These are phyloP conservation scores for Mystacides longicornis DNA, from an alignment of 2,888 invertebrate genomes.

Conservation along the genomic window DNA sequence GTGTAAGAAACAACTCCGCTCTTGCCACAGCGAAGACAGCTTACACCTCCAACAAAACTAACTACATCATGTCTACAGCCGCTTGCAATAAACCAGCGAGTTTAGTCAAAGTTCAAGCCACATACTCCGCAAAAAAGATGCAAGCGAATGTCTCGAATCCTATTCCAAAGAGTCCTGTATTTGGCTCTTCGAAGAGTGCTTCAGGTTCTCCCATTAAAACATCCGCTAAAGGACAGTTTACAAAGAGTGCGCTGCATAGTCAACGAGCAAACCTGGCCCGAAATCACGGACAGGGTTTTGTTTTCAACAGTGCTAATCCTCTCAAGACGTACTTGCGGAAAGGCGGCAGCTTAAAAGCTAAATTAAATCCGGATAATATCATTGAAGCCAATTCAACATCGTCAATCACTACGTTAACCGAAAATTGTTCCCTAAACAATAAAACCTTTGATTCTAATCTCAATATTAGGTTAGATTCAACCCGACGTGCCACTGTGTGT, in stretches of 20 bases:
- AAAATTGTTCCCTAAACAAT: conserved; percentile 32
- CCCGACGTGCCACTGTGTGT: conserved; percentile 1
- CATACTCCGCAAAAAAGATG: conserved; percentile 33
- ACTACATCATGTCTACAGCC: conserved; percentile 46
- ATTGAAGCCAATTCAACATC: conserved; percentile 17
- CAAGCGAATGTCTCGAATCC: conserved; percentile 28
- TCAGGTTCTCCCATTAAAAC: conserved; percentile 10
- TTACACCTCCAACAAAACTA: conserved; percentile 41
- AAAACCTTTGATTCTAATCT: conserved; percentile 35
- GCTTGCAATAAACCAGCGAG: conserved; percentile 41
- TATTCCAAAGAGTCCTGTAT: conserved; percentile 42
- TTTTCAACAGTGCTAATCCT: conserved; percentile 38
- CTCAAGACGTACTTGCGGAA: conserved; percentile 42
- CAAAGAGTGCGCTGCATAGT: conserved; percentile 40
- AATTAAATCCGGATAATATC: conserved; percentile 12
- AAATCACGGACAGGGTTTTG: conserved; percentile 30
- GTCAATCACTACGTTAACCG: conserved; percentile 18
- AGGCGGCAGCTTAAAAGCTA: conserved; percentile 27
- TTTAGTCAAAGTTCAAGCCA: conserved; percentile 33
- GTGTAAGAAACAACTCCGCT: conserved; percentile 33
- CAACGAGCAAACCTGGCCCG: conserved; percentile 44
- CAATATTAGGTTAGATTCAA: conserved; percentile 31
- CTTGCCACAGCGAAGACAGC: conserved; percentile 44
- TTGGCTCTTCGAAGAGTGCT: conserved; percentile 39
- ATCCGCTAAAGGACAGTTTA: conserved; percentile 12